A percentile compares a stretch with the other conserved stretches of the same genome.
phyloP scores from a whole-genome alignment of 2,113 vertebrate genomes.

The Sinocyclocheilus rhinocerous region DNA sequence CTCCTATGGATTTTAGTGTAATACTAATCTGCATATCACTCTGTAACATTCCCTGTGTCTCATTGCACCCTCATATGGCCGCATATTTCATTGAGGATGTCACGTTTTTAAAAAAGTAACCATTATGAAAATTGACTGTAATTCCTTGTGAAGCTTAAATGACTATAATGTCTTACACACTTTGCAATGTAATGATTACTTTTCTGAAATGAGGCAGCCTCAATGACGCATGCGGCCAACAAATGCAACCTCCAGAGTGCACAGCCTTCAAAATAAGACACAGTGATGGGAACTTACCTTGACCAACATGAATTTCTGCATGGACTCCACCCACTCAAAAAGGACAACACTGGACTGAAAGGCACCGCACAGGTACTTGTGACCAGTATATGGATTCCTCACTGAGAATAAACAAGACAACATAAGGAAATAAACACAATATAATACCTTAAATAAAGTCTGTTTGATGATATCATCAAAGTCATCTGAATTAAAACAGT shows the following conservation, averaged over 20 bases:
- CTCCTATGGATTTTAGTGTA: not conserved
- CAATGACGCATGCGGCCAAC: too few relatives aligned
- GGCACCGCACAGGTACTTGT: conserved; percentile 95
- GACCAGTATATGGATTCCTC: conserved; percentile 94
- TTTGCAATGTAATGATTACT: too few relatives aligned
- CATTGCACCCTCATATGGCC: too few relatives aligned
- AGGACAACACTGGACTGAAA: conserved; percentile 94
- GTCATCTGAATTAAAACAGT: too few relatives aligned
- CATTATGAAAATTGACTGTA: too few relatives aligned
- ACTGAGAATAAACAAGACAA: conserved; percentile 71
- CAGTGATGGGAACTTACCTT: conserved; percentile 79
- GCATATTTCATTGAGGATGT: too few relatives aligned
- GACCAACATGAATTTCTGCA: conserved; percentile 99
- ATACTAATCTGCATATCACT: not conserved
- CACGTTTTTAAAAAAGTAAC: too few relatives aligned
- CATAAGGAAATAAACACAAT: not conserved
- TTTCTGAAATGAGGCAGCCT: too few relatives aligned
- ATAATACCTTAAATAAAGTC: not conserved
- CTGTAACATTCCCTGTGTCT: not conserved
- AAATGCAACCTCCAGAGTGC: too few relatives aligned
- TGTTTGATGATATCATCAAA: not conserved
- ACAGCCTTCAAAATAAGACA: too few relatives aligned
- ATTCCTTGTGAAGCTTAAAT: too few relatives aligned
- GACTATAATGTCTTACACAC: too few relatives aligned
- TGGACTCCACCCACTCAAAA: conserved; percentile 95